Evolutionary conservation across 2,797 vertebrate genomes (phyloP), one percentile per base, ranked within the genome.

Genomic region (Paedocypris micromegethes): DNA sequence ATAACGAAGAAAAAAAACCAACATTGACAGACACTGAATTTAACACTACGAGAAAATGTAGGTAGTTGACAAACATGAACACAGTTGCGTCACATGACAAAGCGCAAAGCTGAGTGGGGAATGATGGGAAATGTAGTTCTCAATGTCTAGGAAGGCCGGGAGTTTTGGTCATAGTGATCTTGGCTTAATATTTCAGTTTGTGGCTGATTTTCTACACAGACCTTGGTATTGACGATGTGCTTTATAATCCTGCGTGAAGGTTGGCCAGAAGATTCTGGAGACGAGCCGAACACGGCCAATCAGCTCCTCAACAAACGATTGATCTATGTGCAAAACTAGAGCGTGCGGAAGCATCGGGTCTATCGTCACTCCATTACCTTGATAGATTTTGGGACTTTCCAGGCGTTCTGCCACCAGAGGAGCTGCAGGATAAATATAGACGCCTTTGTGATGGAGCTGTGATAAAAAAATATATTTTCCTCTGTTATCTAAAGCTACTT

Each of bases 371-470:
- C 51, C 9, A 69, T 69, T 55, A 43, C 38, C 55, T 61, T 69
- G 55, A 68, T 60, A 46, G 67, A 62, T 54, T 68, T 68, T 60
- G 59, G 42, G 49, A 68, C 44, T 43, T 62, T 37, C 7, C 42
- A 1, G 2, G 43, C 3, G 3, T 61, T 68, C 55, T 38, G 23
- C 45, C 65, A 40, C 9, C 47, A 5, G 58, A 7, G 52, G n/a
- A 69, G 42, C 38, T 7, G 42, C 50, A 54, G 49, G 23, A 58
- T 45, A 38, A 52, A 64, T 42, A 56, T 6, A 57, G 7, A 3
- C 23, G 2, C 45, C 62, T 54, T 54, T 55, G 64, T 7, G 43
- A 43, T 9, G 9, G 40, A 5, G n/a, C 9, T 47, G n/a, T 54
- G 41, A 64, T 6, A 55, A 47, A 52, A 52, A 23, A 55, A n/a